Evolutionary conservation across 2,888 invertebrate species (phyloP), one percentile per base, ranked within the genome.

Genomic region (Agrotis segetum): DNA sequence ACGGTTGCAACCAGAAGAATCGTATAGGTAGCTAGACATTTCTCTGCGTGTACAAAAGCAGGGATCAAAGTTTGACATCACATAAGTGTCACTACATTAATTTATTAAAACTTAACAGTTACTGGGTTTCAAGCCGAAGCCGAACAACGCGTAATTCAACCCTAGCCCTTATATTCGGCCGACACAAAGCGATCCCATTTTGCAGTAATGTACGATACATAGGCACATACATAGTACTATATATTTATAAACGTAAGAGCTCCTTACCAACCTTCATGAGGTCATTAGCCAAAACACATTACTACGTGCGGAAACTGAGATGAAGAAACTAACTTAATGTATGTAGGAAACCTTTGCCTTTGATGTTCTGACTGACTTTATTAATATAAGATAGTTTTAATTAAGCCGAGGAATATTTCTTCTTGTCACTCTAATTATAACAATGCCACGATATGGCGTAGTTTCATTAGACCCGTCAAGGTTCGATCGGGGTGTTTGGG

Each of bases 261-360:
- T 50, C 64, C 59, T 52, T 50, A 59, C 53, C 24, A 9, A 53
- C 62, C 59, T 63, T 71, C 52, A 70, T 56, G 64, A 64, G 62
- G 65, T 68, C 65, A 82, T 82, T 80, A 82, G n/a, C 70, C 44
- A 50, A 66, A 68, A 72, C 61, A 66, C 44, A 67, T 63, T 78
- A 72, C 44, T 72, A 50, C n/a, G 61, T 58, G 62, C 53, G 29
- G 52, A 34, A 58, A 34, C 24, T 49, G 21, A 56, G 61, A 79
- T 79, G 74, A 58, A 61, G 74, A 65, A 64, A 71, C 34, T 34
- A 52, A 53, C 17, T 55, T 29, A 44, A 69, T 14, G 49, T 52
- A 21, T 16, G 16, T 24, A n/a, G 5, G 29, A 2, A 44, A 21
- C 47, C 13, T 44, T 34, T 5, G 3, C 6, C 24, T 77, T 61